These are phyloP conservation scores for Megaceryle alcyon DNA, from an alignment of 2,797 vertebrate species.

Conservation along the genomic window DNA sequence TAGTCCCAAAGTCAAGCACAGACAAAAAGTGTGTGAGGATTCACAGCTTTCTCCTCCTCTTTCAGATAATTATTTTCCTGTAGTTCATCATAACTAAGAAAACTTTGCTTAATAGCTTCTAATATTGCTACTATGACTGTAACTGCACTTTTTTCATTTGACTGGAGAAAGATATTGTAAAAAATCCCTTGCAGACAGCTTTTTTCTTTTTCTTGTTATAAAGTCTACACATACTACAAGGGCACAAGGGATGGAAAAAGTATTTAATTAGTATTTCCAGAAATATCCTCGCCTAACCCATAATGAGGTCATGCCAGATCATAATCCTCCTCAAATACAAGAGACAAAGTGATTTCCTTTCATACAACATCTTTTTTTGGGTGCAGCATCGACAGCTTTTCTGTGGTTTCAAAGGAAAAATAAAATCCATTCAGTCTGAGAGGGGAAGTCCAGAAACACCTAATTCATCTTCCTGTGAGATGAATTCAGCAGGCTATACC, in stretches of 20 bases:
- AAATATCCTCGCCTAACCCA: slow-evolving; percentile 72
- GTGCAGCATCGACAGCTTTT: slow-evolving; percentile 33
- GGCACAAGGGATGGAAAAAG: slow-evolving; percentile 70
- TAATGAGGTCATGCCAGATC: slow-evolving; percentile 73
- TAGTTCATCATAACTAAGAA: slow-evolving; percentile 20
- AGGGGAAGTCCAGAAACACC: slow-evolving; percentile 11
- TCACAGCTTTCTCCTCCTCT: slow-evolving; percentile 1
- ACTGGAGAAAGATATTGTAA: slow-evolving; percentile 13
- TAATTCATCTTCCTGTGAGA: slow-evolving; percentile 37
- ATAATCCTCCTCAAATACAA: slow-evolving; percentile 71
- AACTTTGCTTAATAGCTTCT: slow-evolving; percentile 57
- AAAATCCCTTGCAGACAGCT: slow-evolving; percentile 46
- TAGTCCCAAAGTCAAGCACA: background rate
- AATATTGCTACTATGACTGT: slow-evolving; percentile 46
- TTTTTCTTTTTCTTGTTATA: slow-evolving; percentile 44
- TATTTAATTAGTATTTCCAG: slow-evolving; percentile 78
- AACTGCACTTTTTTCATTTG: slow-evolving; percentile 51
- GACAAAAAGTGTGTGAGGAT: background rate
- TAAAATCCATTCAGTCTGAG: background rate
- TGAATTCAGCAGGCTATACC: background rate
- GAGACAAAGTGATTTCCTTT: slow-evolving; percentile 68
- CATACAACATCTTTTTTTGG: slow-evolving; percentile 57
- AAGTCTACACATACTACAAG: slow-evolving; percentile 55
- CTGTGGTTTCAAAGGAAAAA: slow-evolving; percentile 52
- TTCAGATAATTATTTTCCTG: slow-evolving; percentile 38